phyloP scores from a whole-genome alignment of 2,113 vertebrate species.

The Cynoglossus semilaevis region DNA sequence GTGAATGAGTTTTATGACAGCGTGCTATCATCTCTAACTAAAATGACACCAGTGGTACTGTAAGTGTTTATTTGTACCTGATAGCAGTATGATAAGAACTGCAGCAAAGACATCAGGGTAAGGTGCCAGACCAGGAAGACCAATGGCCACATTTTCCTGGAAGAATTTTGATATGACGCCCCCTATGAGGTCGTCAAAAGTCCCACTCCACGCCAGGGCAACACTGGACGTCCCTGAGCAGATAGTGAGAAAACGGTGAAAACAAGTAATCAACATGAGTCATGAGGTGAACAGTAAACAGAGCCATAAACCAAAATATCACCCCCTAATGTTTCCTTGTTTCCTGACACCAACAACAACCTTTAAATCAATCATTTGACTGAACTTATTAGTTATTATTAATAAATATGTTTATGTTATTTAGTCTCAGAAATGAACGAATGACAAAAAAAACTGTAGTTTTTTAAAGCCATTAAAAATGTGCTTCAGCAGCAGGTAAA shows the following conservation, averaged over 20 bases:
- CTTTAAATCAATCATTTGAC: neutral
- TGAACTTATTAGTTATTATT: too few species aligned
- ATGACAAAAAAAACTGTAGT: too few species aligned
- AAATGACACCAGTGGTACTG: neutral
- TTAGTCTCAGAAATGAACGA: too few species aligned
- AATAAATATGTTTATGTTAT: too few species aligned
- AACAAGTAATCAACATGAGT: conserved; percentile 36
- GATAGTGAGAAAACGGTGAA: conserved; percentile 12
- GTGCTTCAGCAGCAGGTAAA: conserved; percentile 32
- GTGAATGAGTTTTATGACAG: neutral
- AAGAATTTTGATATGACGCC: conserved; percentile 76
- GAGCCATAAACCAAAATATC: conserved; percentile 39
- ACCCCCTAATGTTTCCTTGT: neutral
- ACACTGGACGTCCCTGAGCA: conserved; percentile 82
- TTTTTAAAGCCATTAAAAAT: conserved; percentile 11
- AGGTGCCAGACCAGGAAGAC: conserved; percentile 76
- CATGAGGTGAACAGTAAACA: conserved; percentile 2
- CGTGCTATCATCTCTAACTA: too few species aligned
- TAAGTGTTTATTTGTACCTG: conserved; percentile 69
- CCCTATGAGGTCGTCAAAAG: conserved; percentile 82
- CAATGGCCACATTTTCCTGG: conserved; percentile 61
- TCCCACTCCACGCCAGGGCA: conserved; percentile 84
- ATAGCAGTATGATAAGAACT: conserved; percentile 78
- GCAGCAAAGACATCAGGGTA: conserved; percentile 84
- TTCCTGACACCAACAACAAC: neutral